Conservation (phyloP, 2,888 invertebrate species). For the Prosapia bicincta region DNA sequence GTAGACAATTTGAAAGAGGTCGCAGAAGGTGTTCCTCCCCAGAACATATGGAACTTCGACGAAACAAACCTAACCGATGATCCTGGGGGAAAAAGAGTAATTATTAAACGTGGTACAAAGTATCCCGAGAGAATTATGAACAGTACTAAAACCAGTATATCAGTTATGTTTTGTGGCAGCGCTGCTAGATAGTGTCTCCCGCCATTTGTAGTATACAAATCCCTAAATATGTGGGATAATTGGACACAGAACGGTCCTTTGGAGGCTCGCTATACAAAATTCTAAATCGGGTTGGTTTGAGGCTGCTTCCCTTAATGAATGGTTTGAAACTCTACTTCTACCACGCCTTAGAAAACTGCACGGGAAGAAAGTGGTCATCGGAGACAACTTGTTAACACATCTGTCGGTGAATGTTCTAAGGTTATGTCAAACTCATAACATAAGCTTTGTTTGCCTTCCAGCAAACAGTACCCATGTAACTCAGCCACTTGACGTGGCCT, state of each 20-base stretch:
- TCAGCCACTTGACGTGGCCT: too few species aligned
- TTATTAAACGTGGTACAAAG: constrained; percentile 40
- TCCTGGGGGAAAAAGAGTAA: constrained; percentile 40
- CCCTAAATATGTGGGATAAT: constrained; percentile 38
- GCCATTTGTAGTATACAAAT: constrained; percentile 44
- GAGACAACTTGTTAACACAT: neutral
- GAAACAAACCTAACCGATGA: constrained; percentile 44
- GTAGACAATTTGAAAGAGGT: too few species aligned
- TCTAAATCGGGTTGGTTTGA: neutral
- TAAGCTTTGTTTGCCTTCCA: constrained; percentile 39
- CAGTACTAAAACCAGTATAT: constrained; percentile 40
- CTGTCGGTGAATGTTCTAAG: neutral
- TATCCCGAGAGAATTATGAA: constrained; percentile 43
- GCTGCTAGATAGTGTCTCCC: constrained; percentile 43
- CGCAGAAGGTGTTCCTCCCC: constrained; percentile 30
- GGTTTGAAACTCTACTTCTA: constrained; percentile 27
- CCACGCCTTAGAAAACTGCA: constrained; percentile 14
- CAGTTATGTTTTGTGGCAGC: constrained; percentile 43
- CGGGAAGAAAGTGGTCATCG: constrained; percentile 36
- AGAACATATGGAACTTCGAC: constrained; percentile 43
- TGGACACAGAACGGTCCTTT: constrained; percentile 41
- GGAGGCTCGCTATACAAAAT: neutral
- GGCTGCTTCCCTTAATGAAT: constrained; percentile 13
- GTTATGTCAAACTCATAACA: too few species aligned
- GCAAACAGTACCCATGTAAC: constrained; percentile 34